Base-by-base conservation (phyloP, 2,888 invertebrate species). In the Schizaphis graminum region DNA sequence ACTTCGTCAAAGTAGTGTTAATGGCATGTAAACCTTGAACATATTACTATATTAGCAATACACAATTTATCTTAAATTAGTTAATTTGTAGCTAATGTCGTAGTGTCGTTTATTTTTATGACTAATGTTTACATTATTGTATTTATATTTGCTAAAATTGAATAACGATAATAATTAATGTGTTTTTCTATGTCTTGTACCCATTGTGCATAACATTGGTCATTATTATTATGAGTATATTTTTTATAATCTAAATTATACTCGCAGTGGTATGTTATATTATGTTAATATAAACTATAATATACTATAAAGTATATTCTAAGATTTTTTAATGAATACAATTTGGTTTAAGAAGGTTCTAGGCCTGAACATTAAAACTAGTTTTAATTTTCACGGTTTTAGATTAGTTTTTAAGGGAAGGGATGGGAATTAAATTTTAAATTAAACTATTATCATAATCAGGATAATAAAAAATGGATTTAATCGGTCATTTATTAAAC, bases 41-140 rank as follows among this genome's bases (percentile, higher is more conserved):
- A 49, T 87, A 92, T n/a, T n/a, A n/a, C n/a, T n/a, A n/a, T n/a
- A n/a, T 92, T 92, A 92, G 92, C 92, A 49, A 87, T 61, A 92
- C 61, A 87, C 47, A 28, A 92, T 87, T 61, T 87, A 87, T 67
- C 44, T 87, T 26, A 92, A 61, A 92, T 87, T 49, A 86, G 57
- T 86, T 86, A 85, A 84, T 44, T 44, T 49, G 56, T 85, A 21
- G 26, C 53, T 91, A 77, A 41, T 53, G 49, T 53, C 77, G n/a
- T 85, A 56, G 7, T n/a, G 84, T 56, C 41, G 41, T 85, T 41
- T 47, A 67, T 26, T 61, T 89, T 41, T 49, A 44, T 47, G 41
- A 16, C 53, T 61, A 28, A 47, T 77, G 44, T 88, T 86, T 53
- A 53, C 87, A 53, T 53, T 88, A 53, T 35, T 35, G n/a, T n/a